A percentile compares a stretch with the other conserved stretches of the same genome.
phyloP scores from a whole-genome alignment of 2,113 vertebrate genomes.

The Ictalurus furcatus region DNA sequence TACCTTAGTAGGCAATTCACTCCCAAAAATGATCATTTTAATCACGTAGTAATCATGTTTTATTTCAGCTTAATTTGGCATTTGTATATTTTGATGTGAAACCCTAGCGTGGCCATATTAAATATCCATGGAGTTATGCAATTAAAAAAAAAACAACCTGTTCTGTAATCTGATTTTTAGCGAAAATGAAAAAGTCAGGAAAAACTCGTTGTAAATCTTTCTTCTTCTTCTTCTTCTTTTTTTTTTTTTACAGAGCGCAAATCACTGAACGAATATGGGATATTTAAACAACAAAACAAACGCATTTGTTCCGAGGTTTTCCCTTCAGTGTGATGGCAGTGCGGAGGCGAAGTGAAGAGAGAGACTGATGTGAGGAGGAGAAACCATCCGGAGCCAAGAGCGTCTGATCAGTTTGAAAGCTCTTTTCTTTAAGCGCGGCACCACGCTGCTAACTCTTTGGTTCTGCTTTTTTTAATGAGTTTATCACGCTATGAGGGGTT shows the following conservation, averaged over 20 bases:
- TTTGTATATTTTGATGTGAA: background rate
- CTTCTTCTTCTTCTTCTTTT: background rate
- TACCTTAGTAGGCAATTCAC: background rate
- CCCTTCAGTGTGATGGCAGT: slow-evolving; percentile 44
- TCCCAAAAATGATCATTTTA: background rate
- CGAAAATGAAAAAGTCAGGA: background rate
- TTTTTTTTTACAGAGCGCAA: background rate
- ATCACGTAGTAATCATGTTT: background rate
- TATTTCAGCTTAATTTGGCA: background rate
- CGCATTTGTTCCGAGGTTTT: slow-evolving; percentile 1
- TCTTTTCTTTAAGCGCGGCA: slow-evolving; percentile 69
- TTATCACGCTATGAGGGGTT: slow-evolving; percentile 80
- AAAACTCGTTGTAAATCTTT: background rate
- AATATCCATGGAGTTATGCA: background rate
- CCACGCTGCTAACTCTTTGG: slow-evolving; percentile 79
- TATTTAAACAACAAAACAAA: background rate
- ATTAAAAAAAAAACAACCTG: background rate
- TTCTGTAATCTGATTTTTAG: background rate
- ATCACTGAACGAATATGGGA: background rate
- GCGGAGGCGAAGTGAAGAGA: slow-evolving; percentile 59
- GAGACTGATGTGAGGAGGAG: slow-evolving; percentile 56
- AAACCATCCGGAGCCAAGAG: slow-evolving; percentile 65
- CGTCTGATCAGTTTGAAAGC: slow-evolving; percentile 75
- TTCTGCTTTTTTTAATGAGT: slow-evolving; percentile 79
- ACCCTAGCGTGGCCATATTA: background rate